Conservation (phyloP, 2,888 invertebrate species). For the Calephelis perditalis region DNA sequence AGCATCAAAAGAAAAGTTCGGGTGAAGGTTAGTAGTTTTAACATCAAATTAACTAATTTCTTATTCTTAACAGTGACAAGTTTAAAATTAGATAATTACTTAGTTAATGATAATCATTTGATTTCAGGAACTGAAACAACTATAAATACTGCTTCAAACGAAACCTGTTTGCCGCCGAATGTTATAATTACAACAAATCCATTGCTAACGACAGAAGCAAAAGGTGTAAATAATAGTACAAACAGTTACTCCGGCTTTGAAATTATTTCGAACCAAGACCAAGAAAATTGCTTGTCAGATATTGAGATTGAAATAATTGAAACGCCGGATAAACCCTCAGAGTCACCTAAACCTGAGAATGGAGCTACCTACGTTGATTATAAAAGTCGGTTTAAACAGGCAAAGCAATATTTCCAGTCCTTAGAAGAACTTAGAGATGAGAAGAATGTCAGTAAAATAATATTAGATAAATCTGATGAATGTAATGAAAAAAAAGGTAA, state of each 20-base stretch:
- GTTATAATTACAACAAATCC: background rate
- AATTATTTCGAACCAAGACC: conserved; percentile 37
- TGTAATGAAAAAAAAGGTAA: conserved; percentile 48
- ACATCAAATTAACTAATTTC: no score
- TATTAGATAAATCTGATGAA: conserved; percentile 44
- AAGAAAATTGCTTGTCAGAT: conserved; percentile 58
- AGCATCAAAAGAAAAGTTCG: conserved; percentile 32
- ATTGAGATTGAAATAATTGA: conserved; percentile 68
- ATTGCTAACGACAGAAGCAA: background rate
- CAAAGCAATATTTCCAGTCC: conserved; percentile 71
- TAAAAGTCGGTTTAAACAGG: conserved; percentile 66
- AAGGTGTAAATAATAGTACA: conserved; percentile 36
- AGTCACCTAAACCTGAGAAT: conserved; percentile 43
- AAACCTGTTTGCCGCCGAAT: background rate
- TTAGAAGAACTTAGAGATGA: conserved; percentile 59
- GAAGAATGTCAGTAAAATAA: conserved; percentile 57
- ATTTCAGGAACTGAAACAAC: conserved; percentile 30
- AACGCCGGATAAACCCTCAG: conserved; percentile 42
- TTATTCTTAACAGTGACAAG: no score
- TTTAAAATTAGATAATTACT: no score
- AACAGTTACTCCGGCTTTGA: conserved; percentile 43
- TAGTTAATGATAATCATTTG: no score
- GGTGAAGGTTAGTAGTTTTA: conserved; percentile 44
- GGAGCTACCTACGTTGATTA: conserved; percentile 51
- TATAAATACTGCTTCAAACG: conserved; percentile 8